Evolutionary conservation across 64 coral and sea anemone species (phyloP).

Genomic region (Actinia equina): DNA sequence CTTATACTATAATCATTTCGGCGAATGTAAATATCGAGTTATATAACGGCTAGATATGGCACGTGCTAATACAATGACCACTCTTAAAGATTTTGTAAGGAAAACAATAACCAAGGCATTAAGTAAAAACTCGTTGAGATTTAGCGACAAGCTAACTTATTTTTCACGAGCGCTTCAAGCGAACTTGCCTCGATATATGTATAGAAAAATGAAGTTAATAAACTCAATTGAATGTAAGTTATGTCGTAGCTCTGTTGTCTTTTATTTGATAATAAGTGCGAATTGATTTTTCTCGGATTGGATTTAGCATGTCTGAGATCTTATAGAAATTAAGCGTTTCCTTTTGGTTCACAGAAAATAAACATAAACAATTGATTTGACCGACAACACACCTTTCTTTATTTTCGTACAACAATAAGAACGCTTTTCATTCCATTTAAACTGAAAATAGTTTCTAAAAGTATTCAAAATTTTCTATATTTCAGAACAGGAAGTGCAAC

Average conservation of each 20-base stretch:
- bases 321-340: background rate
- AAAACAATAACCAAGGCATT: slow-evolving; percentile 17
- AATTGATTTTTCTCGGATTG: background rate
- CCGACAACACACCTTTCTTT: background rate
- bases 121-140: slow-evolving; percentile 10
- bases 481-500: background rate
- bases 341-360: slow-evolving; percentile 2
- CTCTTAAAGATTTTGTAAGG: slow-evolving; percentile 12
- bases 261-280: slow-evolving; percentile 15
- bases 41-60: slow-evolving; percentile 24
- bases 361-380: slow-evolving; percentile 11
- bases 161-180: background rate
- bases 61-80: slow-evolving; percentile 18
- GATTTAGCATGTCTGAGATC: slow-evolving; percentile 5
- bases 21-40: slow-evolving; percentile 18
- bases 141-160: slow-evolving; percentile 19
- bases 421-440: background rate
- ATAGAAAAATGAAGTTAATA: slow-evolving; percentile 5
- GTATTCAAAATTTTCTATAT: background rate
- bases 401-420: background rate
- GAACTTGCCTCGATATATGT: background rate
- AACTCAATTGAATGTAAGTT: slow-evolving; percentile 2
- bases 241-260: background rate
- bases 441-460: background rate
- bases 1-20: slow-evolving; percentile 10